Evolutionary conservation across 2,113 vertebrate genomes (phyloP), one percentile per base, ranked within the genome.

Genomic region (Zingel zingel): DNA sequence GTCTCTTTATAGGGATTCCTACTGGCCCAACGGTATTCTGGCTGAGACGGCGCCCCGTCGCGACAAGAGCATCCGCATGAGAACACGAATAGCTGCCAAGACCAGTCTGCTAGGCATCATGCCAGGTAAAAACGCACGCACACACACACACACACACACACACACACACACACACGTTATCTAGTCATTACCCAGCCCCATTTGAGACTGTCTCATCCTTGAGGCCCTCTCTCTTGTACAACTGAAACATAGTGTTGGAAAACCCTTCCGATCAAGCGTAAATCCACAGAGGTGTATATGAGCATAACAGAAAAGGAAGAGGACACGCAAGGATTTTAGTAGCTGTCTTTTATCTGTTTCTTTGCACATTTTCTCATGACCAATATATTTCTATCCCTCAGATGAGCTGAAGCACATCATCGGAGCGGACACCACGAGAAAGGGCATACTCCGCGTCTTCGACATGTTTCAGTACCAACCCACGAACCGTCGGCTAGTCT

Each of bases 381-480:
- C 1, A 15, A 25, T 48, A 3, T 5, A 1, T 59, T 66, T 59
- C 18, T 69, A 10, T 78, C 13, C 27, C 21, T 19, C 88, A 96
- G 95, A 96, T 14, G 95, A 96, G 90, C 85, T 96, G 86, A 96
- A 96, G 91, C 96, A 96, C 94, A 96, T 96, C 85, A 96, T 96
- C 16, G 95, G 95, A 30, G 95, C 95, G 0, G 95, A 96, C 72
- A 99, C 98, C 59, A 99, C 97, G 0, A 96, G 98, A 54, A 99
- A 99, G 79, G 98, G 98, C 91, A 99, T 99, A 87, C 97, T 99
- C 85, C 97, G 98, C 1, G 97, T 99, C 87, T 99, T 99, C 70
- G 97, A 99, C 94, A 99, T 99, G 98, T 99, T 99, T 91, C 98
- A 99, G 94, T 96, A 99, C 87, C 95, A 97, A 87, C 97, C 98